Base-by-base conservation (phyloP, 2,113 vertebrate genomes). In the Ornithorhynchus anatinus region DNA sequence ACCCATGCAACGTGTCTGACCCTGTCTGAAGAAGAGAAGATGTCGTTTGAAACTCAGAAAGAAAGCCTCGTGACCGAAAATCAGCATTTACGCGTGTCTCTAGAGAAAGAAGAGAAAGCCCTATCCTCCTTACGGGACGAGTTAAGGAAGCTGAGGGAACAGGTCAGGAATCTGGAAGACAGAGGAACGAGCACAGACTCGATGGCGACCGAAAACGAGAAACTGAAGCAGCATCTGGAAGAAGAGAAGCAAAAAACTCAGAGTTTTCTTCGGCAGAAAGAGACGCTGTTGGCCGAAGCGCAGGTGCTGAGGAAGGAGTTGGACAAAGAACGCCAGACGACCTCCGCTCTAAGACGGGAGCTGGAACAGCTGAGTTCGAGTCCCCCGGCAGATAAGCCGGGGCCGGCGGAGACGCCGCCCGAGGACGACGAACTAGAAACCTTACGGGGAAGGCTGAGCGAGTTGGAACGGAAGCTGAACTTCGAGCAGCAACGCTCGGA, bases 401-500 rank as follows among this genome's bases (percentile, higher is more conserved):
- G 61, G 39, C 74, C 62, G 0, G 70, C 84, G 6, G 36, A 53
- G 19, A 53, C 45, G 12, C 17, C 62, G 27, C 64, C 42, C 52
- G 90, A 88, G 22, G 82, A 81, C 52, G 69, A 86, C 11, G 95
- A 95, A 77, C 86, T 91, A 2, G 91, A 93, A 42, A 72, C 70
- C 70, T 81, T 98, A 10, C 90, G 90, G 82, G 84, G 84, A 25
- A 93, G 93, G 57, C 89, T 99, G 31, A 53, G 35, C 20, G 95
- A 97, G 69, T 88, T 98, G 81, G 95, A 99, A 80, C 94, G 90
- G 82, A 97, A 94, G 73, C 89, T 99, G 2, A 95, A 81, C 81
- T 99, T 97, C 5, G 97, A 98, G 84, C 96, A 98, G 74, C 98
- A 99, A 47, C 96, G 98, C 53, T 98, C 97, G 1, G 96, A 99